Conservation (phyloP, 2,888 invertebrate genomes). For the Ganaspis brasiliensis region DNA sequence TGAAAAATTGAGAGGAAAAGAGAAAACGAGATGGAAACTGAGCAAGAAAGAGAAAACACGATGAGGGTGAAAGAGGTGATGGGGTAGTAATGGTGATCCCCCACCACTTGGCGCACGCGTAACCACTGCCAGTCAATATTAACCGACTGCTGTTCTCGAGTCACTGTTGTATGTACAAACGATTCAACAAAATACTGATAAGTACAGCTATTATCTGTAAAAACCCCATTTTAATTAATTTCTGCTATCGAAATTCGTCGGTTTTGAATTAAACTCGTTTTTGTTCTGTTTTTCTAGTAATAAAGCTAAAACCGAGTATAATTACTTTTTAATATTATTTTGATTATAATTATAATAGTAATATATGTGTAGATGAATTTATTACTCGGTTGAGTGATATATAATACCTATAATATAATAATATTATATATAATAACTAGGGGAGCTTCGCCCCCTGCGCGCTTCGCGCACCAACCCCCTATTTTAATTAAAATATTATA, state of each 20-base stretch:
- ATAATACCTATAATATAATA: too few relatives aligned
- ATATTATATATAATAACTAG: too few relatives aligned
- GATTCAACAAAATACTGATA: conserved; percentile 21
- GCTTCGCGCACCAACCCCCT: too few relatives aligned
- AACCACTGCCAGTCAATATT: conserved; percentile 78
- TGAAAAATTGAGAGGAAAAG: conserved; percentile 17
- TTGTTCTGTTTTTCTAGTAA: too few relatives aligned
- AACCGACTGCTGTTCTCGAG: conserved; percentile 69
- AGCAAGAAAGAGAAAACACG: conserved; percentile 5
- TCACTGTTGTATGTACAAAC: conserved; percentile 35
- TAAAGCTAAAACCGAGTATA: too few relatives aligned
- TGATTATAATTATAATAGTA: too few relatives aligned
- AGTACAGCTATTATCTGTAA: background rate
- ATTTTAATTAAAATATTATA: too few relatives aligned
- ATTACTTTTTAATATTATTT: too few relatives aligned
- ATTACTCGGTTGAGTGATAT: too few relatives aligned
- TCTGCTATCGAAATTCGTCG: background rate
- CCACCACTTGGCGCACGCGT: conserved; percentile 76
- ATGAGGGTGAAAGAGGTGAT: conserved; percentile 11
- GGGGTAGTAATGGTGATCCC: conserved; percentile 42
- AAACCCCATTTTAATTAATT: background rate
- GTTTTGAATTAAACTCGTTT: too few relatives aligned
- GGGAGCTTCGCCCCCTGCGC: too few relatives aligned
- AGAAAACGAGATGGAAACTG: background rate
- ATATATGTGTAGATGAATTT: too few relatives aligned